Conservation (phyloP, 2,113 vertebrate genomes). For the Odontesthes bonariensis region DNA sequence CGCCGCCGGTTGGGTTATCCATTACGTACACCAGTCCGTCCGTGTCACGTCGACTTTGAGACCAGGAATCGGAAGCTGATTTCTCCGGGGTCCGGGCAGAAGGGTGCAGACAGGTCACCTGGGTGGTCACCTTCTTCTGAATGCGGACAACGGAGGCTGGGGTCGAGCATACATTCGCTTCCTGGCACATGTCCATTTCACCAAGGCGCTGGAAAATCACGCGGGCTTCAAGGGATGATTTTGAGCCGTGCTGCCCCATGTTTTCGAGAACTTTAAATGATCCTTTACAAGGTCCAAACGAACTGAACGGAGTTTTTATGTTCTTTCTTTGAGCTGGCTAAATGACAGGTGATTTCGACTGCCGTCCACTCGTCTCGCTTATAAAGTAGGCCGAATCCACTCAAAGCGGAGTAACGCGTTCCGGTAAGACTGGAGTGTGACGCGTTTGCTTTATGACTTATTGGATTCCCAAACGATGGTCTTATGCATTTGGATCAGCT, state of each 20-base stretch:
- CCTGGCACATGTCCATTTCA: conserved; percentile 20
- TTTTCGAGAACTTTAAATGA: not conserved
- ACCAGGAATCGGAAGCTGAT: conserved; percentile 31
- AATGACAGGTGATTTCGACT: not conserved
- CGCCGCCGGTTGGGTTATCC: conserved; percentile 81
- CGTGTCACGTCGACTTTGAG: conserved; percentile 47
- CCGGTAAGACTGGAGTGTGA: conserved; percentile 63
- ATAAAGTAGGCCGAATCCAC: conserved; percentile 29
- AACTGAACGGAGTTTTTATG: not conserved
- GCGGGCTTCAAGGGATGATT: conserved; percentile 56
- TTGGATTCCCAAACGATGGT: conserved; percentile 12
- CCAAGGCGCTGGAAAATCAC: conserved; percentile 55
- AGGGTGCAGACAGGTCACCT: not conserved
- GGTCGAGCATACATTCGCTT: conserved; percentile 35
- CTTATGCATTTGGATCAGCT: conserved; percentile 26
- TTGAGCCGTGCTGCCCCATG: conserved; percentile 81
- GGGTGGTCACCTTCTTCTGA: conserved; percentile 44
- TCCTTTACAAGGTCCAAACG: not conserved
- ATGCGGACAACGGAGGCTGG: conserved; percentile 37
- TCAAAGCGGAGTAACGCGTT: conserved; percentile 28
- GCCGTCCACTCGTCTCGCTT: conserved; percentile 12
- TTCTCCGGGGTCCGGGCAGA: conserved; percentile 9
- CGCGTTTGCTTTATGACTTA: conserved; percentile 30
- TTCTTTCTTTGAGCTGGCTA: not conserved
- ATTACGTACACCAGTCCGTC: conserved; percentile 79